Conservation (phyloP, 2,888 invertebrate genomes). For the Plemyria rubiginata region DNA sequence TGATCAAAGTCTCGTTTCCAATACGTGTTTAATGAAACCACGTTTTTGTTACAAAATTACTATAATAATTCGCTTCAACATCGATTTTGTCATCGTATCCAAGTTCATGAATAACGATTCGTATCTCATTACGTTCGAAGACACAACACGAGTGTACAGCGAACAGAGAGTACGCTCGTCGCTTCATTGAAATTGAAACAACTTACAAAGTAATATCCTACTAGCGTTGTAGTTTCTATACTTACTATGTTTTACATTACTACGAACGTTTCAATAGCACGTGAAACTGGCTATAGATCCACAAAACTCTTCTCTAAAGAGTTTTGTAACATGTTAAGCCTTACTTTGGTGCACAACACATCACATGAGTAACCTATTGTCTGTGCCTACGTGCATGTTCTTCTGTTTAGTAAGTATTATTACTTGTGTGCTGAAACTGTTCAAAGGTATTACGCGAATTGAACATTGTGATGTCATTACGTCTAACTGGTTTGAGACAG, state of each 20-base stretch:
- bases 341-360: neutral
- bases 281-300: neutral
- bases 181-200: neutral
- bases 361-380: neutral
- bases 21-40: conserved; percentile 15
- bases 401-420: conserved; percentile 2
- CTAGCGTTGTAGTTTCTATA: neutral
- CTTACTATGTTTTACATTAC: neutral
- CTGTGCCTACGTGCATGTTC: neutral
- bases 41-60: conserved; percentile 23
- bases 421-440: conserved; percentile 14
- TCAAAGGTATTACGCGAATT: conserved; percentile 18
- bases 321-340: conserved; percentile 1
- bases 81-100: conserved; percentile 24
- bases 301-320: neutral
- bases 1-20: conserved; percentile 11
- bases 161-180: conserved; percentile 2
- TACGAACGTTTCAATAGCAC: neutral
- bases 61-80: conserved; percentile 16
- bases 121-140: conserved; percentile 25
- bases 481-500: conserved; percentile 29
- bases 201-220: neutral
- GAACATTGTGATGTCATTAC: conserved; percentile 30
- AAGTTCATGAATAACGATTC: conserved; percentile 32
- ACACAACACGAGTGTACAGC: conserved; percentile 8